Evolutionary conservation across 2,888 invertebrate genomes (phyloP), one percentile per base, ranked within the genome.

Genomic region (Sclerodermus sp.): DNA sequence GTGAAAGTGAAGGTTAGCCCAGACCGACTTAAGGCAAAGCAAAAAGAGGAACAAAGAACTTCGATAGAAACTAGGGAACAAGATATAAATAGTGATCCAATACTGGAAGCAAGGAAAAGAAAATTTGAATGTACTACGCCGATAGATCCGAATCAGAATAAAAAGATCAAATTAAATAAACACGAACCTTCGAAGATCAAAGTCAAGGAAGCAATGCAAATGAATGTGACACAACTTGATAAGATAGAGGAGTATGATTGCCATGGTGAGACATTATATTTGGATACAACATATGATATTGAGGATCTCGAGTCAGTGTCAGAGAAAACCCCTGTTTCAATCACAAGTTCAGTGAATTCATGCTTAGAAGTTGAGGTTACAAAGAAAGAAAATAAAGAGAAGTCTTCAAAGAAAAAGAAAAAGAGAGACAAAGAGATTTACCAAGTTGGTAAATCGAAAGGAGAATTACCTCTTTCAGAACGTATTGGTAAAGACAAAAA

Each of bases 121-220:
- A 84, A 84, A 61, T 83, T 84, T 66, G 82, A 84, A 66, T 73
- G 76, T 4, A 79, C 77, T 18, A 66, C 61, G 37, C 79, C 79
- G 51, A 78, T 82, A 29, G 79, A 79, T 55, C 74, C 77, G 13
- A 79, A 78, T 57, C 82, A 81, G 1, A 81, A 83, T 53, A 83
- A 83, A 43, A 76, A 81, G 36, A 77, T 83, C 34, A 78, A 77
- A 51, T 52, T 76, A 46, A 65, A 51, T 38, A 71, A 69, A 37
- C 70, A 66, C 30, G 64, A 66, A 23, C 23, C 23, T 23, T 3
- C 3, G 4, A 23, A 23, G 23, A 67, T 58, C 2, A 60, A 58
- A 18, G 15, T 38, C 2, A 65, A 62, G 16, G 17, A 39, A 12
- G 12, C 17, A 39, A 12, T 4, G 23, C 23, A 23, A 23, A 23